phyloP scores from a whole-genome alignment of 2,888 invertebrate species.

The Lacanobia oleracea region DNA sequence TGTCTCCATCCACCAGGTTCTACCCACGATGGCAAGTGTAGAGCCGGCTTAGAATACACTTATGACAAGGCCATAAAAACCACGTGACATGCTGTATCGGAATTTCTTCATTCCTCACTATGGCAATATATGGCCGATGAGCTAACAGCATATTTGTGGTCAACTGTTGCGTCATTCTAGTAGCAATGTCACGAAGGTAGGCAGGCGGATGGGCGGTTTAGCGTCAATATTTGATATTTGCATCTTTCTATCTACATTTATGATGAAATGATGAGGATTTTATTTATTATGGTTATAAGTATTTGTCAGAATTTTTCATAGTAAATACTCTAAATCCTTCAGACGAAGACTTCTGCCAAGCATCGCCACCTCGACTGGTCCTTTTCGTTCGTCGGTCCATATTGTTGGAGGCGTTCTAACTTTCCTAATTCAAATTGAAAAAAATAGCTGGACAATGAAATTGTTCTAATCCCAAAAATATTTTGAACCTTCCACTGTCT shows the following conservation, averaged over 20 bases:
- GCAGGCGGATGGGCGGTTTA: background rate
- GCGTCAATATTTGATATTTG: slow-evolving; percentile 29
- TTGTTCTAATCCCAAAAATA: no score
- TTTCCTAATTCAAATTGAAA: background rate
- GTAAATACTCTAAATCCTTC: no score
- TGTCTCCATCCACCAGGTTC: no score
- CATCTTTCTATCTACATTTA: background rate
- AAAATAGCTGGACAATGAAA: background rate
- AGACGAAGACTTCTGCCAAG: no score
- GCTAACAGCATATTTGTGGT: slow-evolving; percentile 35
- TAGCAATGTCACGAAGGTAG: slow-evolving; percentile 17
- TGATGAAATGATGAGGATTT: background rate
- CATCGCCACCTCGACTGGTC: no score
- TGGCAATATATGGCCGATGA: slow-evolving; percentile 31
- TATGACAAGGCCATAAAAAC: background rate
- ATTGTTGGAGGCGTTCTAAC: background rate
- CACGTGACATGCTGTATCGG: background rate
- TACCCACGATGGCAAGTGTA: background rate
- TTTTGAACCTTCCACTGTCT: no score
- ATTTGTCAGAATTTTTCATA: no score
- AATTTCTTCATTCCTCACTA: slow-evolving; percentile 28
- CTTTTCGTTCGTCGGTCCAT: background rate
- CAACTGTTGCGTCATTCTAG: slow-evolving; percentile 42
- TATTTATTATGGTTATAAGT: no score
- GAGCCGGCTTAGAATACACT: background rate